Evolutionary conservation across 2,888 invertebrate genomes (phyloP).

Genomic region (Zootermopsis nevadensis): DNA sequence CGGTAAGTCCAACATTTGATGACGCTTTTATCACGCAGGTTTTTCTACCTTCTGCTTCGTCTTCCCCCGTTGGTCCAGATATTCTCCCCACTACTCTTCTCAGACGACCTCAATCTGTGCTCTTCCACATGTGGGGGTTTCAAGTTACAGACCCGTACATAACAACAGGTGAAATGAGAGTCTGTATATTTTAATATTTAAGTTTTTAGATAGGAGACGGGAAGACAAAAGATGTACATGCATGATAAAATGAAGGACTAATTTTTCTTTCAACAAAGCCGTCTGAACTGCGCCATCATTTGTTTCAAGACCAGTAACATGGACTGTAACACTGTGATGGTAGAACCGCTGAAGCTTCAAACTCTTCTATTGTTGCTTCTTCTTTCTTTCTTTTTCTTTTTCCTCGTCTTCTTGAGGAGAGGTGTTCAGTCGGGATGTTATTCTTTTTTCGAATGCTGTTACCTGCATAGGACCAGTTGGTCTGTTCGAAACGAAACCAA

Average conservation of each 20-base stretch:
- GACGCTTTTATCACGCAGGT: too few species aligned
- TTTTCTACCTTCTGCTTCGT: too few species aligned
- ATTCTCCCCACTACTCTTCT: too few species aligned
- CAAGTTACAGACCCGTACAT: too few species aligned
- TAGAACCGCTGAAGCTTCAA: background rate
- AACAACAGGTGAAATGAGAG: too few species aligned
- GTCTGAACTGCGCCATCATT: background rate
- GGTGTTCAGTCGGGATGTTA: constrained; percentile 24
- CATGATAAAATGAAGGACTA: background rate
- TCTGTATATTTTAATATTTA: too few species aligned
- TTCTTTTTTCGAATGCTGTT: constrained; percentile 21
- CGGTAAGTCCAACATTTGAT: too few species aligned
- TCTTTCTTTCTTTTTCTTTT: background rate
- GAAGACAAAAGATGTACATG: too few species aligned
- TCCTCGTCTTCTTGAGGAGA: background rate
- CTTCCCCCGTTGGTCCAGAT: too few species aligned
- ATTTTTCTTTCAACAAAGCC: background rate
- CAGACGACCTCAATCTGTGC: too few species aligned
- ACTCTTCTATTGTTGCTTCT: background rate
- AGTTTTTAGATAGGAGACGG: too few species aligned
- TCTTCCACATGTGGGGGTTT: too few species aligned
- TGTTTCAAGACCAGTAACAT: background rate
- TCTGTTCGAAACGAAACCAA: constrained; percentile 42
- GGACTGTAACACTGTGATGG: background rate
- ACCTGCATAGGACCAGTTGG: constrained; percentile 36